Evolutionary conservation across 1,140 invertebrate species (phyloP), one percentile per base, ranked within the genome.

Genomic region (Ephestia elutella): DNA sequence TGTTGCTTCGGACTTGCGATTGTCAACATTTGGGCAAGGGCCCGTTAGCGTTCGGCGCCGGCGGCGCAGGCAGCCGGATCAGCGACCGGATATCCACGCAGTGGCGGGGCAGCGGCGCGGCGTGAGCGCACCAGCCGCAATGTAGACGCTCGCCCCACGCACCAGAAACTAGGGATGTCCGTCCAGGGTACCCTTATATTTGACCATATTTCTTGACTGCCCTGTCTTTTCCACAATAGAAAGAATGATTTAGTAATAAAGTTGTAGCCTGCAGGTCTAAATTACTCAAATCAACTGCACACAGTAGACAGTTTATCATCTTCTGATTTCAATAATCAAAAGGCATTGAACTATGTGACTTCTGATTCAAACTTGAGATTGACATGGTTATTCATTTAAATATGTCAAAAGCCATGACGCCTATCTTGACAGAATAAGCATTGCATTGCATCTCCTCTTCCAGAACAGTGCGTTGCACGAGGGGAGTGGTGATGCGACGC

Each of bases 21-120:
- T 15, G 38, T 44, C n/a, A 13, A 17, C n/a, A 44, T 71, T 75
- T 68, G 70, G 73, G 32, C 65, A 54, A 56, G 8, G 59, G 66
- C 18, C 73, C 73, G 70, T 75, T 75, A 75, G 35, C 28, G 54
- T 1, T 2, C 18, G 54, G 58, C 65, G 66, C 74, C 71, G 74
- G 64, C 65, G 66, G 21, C 7, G 21, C 21, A 25, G 21, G 21
- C 74, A 69, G 71, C 65, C 65, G 65, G 74, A 77, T 77, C 62
- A 77, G 66, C 59, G 21, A 3, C 74, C 74, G 74, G 74, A 74
- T 77, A 72, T 73, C 65, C 62, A 66, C 51, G 32, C 44, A 59
- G 20, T 54, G 7, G 35, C n/a, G n/a, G n/a, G n/a, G n/a, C n/a
- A n/a, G n/a, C n/a, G n/a, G n/a, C n/a, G n/a, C n/a, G n/a, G n/a